Percentiles rank a stretch among this genome's conserved stretches.
phyloP scores from a whole-genome alignment of 2,888 invertebrate genomes.

The Ectemnius cavifrons region DNA sequence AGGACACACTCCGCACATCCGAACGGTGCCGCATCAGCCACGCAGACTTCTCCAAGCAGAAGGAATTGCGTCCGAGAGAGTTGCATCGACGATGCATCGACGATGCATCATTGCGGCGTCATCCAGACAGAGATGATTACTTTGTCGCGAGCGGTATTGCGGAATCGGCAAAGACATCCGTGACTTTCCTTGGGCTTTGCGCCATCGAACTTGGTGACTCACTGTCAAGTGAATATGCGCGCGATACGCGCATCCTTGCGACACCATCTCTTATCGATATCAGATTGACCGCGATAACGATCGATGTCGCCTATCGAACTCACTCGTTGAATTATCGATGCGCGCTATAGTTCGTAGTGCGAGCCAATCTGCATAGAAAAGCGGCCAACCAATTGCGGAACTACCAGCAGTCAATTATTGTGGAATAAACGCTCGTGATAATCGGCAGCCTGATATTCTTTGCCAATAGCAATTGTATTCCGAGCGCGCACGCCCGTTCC shows the following conservation, averaged over 20 bases:
- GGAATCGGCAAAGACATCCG: too few species aligned
- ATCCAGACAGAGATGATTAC: too few species aligned
- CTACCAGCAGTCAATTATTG: background rate
- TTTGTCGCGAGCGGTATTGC: too few species aligned
- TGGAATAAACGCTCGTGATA: slow-evolving; percentile 14
- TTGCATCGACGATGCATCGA: too few species aligned
- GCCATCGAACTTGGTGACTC: too few species aligned
- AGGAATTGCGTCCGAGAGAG: too few species aligned
- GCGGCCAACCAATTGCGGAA: slow-evolving; percentile 44
- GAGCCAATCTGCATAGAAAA: slow-evolving; percentile 53
- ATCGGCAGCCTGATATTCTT: background rate
- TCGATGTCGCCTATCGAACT: slow-evolving; percentile 24
- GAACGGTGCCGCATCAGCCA: background rate
- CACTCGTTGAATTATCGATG: slow-evolving; percentile 1
- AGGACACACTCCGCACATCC: background rate
- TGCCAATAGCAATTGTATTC: too few species aligned
- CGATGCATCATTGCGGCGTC: background rate
- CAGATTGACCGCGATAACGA: slow-evolving; percentile 42
- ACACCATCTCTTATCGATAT: too few species aligned
- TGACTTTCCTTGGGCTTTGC: too few species aligned
- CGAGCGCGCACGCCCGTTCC: too few species aligned
- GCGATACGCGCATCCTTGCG: too few species aligned
- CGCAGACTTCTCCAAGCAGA: background rate
- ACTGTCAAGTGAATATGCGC: too few species aligned
- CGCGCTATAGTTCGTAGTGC: background rate